Percentiles rank a stretch among this genome's conserved stretches.
Evolutionary conservation across 2,797 vertebrate species (phyloP).

Genomic region (Podarcis lilfordi): DNA sequence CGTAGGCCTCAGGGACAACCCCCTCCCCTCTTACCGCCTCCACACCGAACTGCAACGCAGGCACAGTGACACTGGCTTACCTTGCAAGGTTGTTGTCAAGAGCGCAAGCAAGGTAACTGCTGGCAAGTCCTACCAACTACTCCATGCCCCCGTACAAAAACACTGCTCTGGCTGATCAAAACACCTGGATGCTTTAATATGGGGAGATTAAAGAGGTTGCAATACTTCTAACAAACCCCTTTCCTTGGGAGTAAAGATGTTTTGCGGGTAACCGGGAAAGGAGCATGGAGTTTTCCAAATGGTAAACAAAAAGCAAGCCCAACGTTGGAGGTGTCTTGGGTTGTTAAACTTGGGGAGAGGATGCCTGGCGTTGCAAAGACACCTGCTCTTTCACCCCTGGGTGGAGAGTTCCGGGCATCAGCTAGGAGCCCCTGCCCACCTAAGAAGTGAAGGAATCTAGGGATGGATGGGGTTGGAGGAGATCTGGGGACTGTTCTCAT

Average conservation of each 20-base stretch:
- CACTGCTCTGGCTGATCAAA: not conserved
- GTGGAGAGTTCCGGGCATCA: not conserved
- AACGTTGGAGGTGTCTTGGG: too few species aligned
- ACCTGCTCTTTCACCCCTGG: not conserved
- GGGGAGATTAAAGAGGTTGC: not conserved
- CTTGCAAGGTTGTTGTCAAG: not conserved
- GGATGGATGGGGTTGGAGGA: not conserved
- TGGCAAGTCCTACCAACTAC: not conserved
- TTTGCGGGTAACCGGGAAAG: not conserved
- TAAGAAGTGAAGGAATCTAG: not conserved
- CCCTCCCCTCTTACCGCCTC: too few species aligned
- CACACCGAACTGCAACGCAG: not conserved
- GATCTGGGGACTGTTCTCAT: not conserved
- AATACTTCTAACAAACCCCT: not conserved
- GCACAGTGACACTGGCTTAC: not conserved
- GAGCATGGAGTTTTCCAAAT: not conserved
- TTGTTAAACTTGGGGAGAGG: not conserved
- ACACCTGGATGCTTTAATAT: not conserved
- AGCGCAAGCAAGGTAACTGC: not conserved
- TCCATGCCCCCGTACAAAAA: not conserved
- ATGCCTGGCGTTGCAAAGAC: too few species aligned
- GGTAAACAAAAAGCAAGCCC: not conserved
- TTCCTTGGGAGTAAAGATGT: not conserved
- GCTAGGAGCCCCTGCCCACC: not conserved
- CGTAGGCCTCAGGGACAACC: not conserved